Percentiles rank a stretch among this genome's conserved stretches.
phyloP scores from a whole-genome alignment of 92 coral and sea anemone genomes.

The Porites divaricata region DNA sequence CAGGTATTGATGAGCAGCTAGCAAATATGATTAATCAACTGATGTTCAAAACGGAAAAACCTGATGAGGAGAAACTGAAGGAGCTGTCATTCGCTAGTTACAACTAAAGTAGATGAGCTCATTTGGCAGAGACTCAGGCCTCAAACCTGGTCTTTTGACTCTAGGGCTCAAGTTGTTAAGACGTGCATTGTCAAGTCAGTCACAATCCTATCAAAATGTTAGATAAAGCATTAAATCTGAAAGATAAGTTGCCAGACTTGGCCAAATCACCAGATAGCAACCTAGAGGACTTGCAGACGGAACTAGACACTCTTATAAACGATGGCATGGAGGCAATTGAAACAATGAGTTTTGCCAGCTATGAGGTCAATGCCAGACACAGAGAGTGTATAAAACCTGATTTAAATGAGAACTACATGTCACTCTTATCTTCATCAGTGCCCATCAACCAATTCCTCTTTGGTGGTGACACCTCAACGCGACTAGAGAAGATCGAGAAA shows the following conservation, averaged over 20 bases:
- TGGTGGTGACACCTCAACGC: constrained; percentile 51
- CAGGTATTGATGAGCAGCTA: constrained; percentile 36
- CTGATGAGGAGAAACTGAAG: constrained; percentile 40
- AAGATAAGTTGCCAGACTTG: constrained; percentile 43
- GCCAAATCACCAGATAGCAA: constrained; percentile 27
- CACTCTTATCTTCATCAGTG: constrained; percentile 60
- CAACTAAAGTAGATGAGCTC: constrained; percentile 20
- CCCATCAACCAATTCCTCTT: constrained; percentile 48
- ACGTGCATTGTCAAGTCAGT: neutral
- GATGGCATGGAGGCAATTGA: constrained; percentile 42
- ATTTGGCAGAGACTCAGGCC: constrained; percentile 44
- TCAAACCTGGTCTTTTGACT: too few relatives aligned
- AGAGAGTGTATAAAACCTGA: constrained; percentile 63
- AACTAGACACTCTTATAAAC: constrained; percentile 27
- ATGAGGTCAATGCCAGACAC: constrained; percentile 36
- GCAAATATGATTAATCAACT: neutral
- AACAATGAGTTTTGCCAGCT: constrained; percentile 49
- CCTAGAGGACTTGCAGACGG: constrained; percentile 18
- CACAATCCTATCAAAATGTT: constrained; percentile 12
- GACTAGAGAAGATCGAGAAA: constrained; percentile 37
- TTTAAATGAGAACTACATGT: constrained; percentile 49
- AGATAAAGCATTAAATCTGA: constrained; percentile 17
- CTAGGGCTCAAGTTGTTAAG: neutral
- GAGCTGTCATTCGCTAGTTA: constrained; percentile 23
- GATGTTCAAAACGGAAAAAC: constrained; percentile 31